Evolutionary conservation across 2,888 invertebrate species (phyloP), one percentile per base, ranked within the genome.

Genomic region (Cerastis rubricosa): DNA sequence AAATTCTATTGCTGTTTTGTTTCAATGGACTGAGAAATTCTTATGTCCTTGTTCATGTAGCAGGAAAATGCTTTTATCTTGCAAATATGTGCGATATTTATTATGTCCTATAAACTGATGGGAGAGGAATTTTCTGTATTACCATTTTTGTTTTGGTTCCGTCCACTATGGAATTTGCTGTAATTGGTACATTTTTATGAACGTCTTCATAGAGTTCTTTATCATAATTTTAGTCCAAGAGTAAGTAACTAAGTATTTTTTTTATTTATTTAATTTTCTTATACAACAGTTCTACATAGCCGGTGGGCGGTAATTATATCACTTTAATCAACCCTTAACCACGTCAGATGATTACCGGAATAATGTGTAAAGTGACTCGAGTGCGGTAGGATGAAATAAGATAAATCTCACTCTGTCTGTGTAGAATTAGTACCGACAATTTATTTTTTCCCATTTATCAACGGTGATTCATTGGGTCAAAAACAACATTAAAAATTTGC

Each of bases 11-110:
- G 51, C 67, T 71, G 67, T 54, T 72, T 54, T 68, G 61, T 68
- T 67, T 66, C 71, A 74, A 71, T 78, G 77, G 70, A 84, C 78
- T 80, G 76, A 76, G 70, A 76, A 84, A 84, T 77, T 83, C 85
- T 59, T 73, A 61, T 73, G 69, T 71, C 71, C 76, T 71, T 81
- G 71, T 63, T 66, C 81, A 69, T 83, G 83, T 85, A 83, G 65
- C 72, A 77, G 76, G 76, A 83, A 87, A 85, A 81, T 81, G 71
- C 81, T 85, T 81, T 83, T 81, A 81, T 83, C 68, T 75, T 66
- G 61, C 69, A 57, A 72, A 81, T 81, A 81, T 75, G 69, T 74
- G 40, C 45, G 59, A 74, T 84, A 71, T 80, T 82, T 84, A 74
- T 69, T 74, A 74, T 81, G 57, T 81, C 25, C 67, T 67, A 72